Base-by-base conservation (phyloP, 2,888 invertebrate genomes). In the Baronia brevicornis region DNA sequence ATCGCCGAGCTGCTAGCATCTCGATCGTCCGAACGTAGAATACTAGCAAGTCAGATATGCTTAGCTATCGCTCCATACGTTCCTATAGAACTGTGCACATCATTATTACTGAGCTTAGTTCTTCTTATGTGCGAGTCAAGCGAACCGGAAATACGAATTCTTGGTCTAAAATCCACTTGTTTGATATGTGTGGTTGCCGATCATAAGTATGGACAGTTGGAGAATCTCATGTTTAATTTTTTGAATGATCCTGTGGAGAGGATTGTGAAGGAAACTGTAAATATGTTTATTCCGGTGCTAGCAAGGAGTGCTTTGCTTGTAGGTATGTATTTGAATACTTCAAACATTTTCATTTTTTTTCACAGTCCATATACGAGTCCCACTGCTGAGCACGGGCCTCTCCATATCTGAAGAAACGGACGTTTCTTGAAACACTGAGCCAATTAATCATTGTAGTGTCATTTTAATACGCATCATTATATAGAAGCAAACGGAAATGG, bases 91-190 rank as follows among this genome's bases (percentile, higher is more conserved):
- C 52, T 85, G 0, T 80, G 84, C 58, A 77, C 80, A 2, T 85
- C 85, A 0, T 47, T 85, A 8, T 53, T 85, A 5, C 68, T 84
- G 5, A 85, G 85, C 38, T 50, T 85, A 10, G 79, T 82, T 1
- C 36, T 72, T 14, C 57, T 84, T 5, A 85, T 85, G 85, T 84
- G 84, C 20, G 85, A 84, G 36, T 79, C 82, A 0, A 74, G 69
- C 28, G 85, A 85, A 43, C 38, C 56, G 0, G 79, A 80, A 30
- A 71, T 85, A 5, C 51, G 84, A 18, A 47, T 56, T 15, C 46
- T 82, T 3, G 85, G 84, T 0, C 46, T 85, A 1, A 77, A 74
- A 34, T 60, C 82, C 0, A 79, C 80, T 1, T 77, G 77, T 33
- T 44, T 84, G 0, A 67, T 82, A 36, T 78, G 77, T 38, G 74